Base-by-base conservation (phyloP, 2,797 vertebrate genomes). In the Danionella dracula region DNA sequence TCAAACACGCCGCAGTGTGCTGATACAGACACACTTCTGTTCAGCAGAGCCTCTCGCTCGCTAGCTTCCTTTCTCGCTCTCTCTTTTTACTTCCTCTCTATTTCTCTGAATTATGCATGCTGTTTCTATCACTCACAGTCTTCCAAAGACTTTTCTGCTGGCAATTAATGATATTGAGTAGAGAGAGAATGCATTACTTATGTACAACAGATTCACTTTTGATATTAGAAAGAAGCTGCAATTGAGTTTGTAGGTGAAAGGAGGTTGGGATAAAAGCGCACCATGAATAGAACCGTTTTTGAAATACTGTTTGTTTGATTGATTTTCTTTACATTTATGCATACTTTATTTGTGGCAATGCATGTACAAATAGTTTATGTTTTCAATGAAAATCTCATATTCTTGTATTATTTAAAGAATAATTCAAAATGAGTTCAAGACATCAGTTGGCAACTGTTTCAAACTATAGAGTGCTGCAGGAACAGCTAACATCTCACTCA, bases 101-200 rank as follows among this genome's bases (percentile, higher is more conserved):
- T 73, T 64, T 62, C 50, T 27, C 44, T 71, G 75, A 66, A 79
- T 77, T 71, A 79, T 76, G 72, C 54, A 78, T 79, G 74, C 67
- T 15, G 46, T 60, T 67, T 73, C 74, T 68, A 76, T 76, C 70
- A 72, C 66, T 76, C 70, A 70, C 17, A 57, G 62, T 67, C 58
- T 53, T 67, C 67, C 65, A 44, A 70, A 67, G 62, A 61, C 20
- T 53, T 68, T 63, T 63, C 70, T 62, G 34, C 53, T 41, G 63
- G 74, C 67, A 76, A 76, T 76, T 76, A 76, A 54, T 35, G 58
- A 55, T 70, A 56, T 65, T 73, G 74, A 67, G 60, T 40, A 34
- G 45, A 8, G 54, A 67, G 50, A 66, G 51, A 59, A 67, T 45
- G 34, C 4, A 7, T 37, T 49, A 34, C 46, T 60, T 53, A 40